Evolutionary conservation across 2,797 vertebrate species (phyloP).

Genomic region (Lepidocolaptes lacrymiger): DNA sequence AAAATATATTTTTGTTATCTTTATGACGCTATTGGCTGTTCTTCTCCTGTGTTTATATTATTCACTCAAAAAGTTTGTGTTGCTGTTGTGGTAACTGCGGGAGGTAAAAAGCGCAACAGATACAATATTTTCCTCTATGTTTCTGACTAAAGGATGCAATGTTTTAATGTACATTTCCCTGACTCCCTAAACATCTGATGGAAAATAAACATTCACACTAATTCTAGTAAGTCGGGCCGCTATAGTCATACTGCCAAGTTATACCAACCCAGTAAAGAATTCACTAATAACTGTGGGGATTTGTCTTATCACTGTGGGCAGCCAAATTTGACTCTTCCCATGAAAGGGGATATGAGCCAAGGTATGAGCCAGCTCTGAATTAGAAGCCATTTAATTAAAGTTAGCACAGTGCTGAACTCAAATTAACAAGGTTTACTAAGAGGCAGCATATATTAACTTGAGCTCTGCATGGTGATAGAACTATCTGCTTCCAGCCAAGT

Average conservation of each 20-base stretch:
- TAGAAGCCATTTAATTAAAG: slow-evolving; percentile 46
- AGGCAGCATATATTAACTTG: neutral
- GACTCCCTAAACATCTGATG: neutral
- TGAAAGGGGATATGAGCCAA: neutral
- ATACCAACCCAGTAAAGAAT: neutral
- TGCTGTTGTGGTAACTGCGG: neutral
- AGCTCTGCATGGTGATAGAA: neutral
- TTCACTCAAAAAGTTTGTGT: neutral
- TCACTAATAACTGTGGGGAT: neutral
- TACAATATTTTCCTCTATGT: neutral
- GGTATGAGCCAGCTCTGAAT: slow-evolving; percentile 9
- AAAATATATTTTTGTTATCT: slow-evolving; percentile 43
- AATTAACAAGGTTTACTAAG: slow-evolving; percentile 29
- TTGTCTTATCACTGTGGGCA: neutral
- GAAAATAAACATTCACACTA: neutral
- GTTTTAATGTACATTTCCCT: neutral
- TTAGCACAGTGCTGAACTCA: neutral
- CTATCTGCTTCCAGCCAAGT: neutral
- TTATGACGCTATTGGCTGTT: neutral
- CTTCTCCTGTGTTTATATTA: slow-evolving; percentile 5
- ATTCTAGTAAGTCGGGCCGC: neutral
- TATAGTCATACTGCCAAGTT: neutral
- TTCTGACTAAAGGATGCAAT: neutral
- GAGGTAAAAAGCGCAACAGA: neutral
- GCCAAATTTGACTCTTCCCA: neutral